phyloP scores from a whole-genome alignment of 2,888 invertebrate species.

The Flexamia atlantica region DNA sequence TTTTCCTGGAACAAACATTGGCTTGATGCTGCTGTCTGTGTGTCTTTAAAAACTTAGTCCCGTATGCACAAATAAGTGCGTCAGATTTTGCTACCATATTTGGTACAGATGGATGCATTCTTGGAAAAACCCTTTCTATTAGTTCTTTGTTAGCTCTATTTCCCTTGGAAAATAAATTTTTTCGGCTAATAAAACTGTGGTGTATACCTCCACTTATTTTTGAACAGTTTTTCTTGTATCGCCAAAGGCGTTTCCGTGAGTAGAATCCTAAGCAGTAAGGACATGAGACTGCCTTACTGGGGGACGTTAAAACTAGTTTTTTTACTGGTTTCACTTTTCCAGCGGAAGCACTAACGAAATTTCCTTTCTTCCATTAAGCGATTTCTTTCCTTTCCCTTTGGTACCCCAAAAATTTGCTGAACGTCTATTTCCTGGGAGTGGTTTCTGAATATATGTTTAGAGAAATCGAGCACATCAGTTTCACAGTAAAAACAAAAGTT shows the following conservation, averaged over 20 bases:
- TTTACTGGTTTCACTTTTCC: constrained; percentile 33
- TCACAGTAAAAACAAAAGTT: too few relatives aligned
- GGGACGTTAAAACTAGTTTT: neutral
- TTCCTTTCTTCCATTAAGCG: too few relatives aligned
- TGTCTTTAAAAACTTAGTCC: constrained; percentile 36
- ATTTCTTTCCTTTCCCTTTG: too few relatives aligned
- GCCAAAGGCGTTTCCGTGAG: constrained; percentile 21
- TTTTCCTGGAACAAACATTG: constrained; percentile 30
- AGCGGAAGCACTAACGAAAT: neutral
- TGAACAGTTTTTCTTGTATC: constrained; percentile 11
- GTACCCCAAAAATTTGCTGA: too few relatives aligned
- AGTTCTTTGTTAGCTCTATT: neutral
- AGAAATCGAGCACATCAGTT: too few relatives aligned
- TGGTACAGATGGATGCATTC: constrained; percentile 9
- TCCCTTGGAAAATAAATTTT: neutral
- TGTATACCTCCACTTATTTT: neutral
- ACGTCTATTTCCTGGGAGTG: too few relatives aligned
- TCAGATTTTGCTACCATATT: constrained; percentile 12
- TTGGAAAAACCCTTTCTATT: neutral
- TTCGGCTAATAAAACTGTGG: neutral
- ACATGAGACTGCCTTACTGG: constrained; percentile 9
- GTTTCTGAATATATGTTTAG: too few relatives aligned
- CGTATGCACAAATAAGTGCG: constrained; percentile 45
- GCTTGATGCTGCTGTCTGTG: constrained; percentile 41
- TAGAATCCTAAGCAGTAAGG: neutral